Percentiles rank a stretch among this genome's conserved stretches.
phyloP scores from a whole-genome alignment of 37 sponge, comb jelly and placozoan genomes.

The Halichondria panicea region DNA sequence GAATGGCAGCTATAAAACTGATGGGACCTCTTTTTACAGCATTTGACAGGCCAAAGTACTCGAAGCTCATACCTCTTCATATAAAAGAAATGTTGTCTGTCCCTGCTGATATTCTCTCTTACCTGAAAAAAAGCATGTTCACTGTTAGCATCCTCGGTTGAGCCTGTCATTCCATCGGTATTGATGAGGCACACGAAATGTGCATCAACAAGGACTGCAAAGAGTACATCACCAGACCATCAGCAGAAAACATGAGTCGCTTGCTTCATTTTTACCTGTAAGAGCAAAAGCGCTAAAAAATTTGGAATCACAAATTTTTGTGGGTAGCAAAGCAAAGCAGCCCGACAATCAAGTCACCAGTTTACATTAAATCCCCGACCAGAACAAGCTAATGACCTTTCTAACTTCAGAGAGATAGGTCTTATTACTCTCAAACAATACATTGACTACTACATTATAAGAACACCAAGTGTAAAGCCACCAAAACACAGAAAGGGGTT shows the following conservation, averaged over 20 bases:
- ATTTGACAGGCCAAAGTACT: constrained; percentile 29
- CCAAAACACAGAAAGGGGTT: background rate
- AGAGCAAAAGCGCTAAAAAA: constrained; percentile 19
- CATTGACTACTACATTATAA: background rate
- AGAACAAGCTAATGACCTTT: constrained; percentile 23
- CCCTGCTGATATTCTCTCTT: constrained; percentile 3
- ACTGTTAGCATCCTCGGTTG: constrained; percentile 16
- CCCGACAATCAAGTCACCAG: background rate
- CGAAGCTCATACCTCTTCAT: constrained; percentile 11
- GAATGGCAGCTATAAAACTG: constrained; percentile 22
- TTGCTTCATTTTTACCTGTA: constrained; percentile 1
- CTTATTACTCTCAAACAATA: background rate
- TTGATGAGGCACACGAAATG: constrained; percentile 60
- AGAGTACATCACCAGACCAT: constrained; percentile 5
- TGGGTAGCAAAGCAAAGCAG: background rate
- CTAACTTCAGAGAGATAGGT: constrained; percentile 17
- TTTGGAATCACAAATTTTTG: background rate
- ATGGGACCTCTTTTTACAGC: constrained; percentile 39
- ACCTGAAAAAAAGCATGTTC: constrained; percentile 10
- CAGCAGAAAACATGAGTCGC: constrained; percentile 8
- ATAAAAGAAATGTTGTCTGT: background rate
- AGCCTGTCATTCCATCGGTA: constrained; percentile 18
- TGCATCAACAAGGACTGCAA: constrained; percentile 24
- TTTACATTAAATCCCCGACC: constrained; percentile 1
- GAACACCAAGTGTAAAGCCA: constrained; percentile 1